phyloP scores from a whole-genome alignment of 2,888 invertebrate genomes.

The Ariolimax columbianus region DNA sequence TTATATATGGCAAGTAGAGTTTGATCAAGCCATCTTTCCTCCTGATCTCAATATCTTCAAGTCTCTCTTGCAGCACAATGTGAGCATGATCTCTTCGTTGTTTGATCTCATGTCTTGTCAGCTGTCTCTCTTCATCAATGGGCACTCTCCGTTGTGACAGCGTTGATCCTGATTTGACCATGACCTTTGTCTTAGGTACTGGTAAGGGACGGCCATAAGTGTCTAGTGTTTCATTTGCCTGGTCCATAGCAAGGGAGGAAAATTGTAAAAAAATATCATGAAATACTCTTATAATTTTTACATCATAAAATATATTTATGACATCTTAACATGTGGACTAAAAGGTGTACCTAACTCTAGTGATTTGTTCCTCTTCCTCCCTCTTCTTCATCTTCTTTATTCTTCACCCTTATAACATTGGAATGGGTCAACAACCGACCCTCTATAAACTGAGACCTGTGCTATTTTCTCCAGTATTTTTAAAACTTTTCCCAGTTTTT shows the following conservation, averaged over 20 bases:
- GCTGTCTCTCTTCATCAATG: slow-evolving; percentile 58
- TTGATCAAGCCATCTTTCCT: slow-evolving; percentile 68
- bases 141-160: slow-evolving; percentile 65
- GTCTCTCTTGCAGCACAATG: slow-evolving; percentile 68
- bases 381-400: no score
- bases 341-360: no score
- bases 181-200: slow-evolving; percentile 65
- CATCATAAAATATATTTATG: no score
- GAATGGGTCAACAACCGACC: no score
- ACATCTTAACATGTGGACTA: no score
- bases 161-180: slow-evolving; percentile 67
- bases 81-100: slow-evolving; percentile 74
- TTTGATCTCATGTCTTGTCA: slow-evolving; percentile 64
- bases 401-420: no score
- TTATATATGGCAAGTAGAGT: slow-evolving; percentile 71
- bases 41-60: slow-evolving; percentile 64
- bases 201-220: slow-evolving; percentile 63
- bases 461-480: no score
- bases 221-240: slow-evolving; percentile 69
- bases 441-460: no score
- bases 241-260: slow-evolving; percentile 8
- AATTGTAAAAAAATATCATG: no score
- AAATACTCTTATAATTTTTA: no score
- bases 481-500: no score
- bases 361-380: no score